Evolutionary conservation across 2,888 invertebrate species (phyloP), one percentile per base, ranked within the genome.

Genomic region (Agonum fuliginosum): DNA sequence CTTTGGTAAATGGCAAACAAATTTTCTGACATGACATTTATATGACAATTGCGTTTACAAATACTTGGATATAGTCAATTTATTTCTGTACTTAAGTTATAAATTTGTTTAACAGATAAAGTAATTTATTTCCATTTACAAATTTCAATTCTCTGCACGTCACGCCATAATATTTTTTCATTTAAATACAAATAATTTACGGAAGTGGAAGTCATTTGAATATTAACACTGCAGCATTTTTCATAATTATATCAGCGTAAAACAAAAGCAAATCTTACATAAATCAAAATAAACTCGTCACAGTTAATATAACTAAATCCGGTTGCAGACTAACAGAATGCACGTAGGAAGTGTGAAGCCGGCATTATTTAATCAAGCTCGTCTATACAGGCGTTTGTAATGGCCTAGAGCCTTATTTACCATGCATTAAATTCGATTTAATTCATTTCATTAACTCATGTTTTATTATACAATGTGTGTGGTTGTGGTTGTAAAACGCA

Each of bases 271-370:
- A 37, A 24, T 22, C 24, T 54, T 54, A 30, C 30, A 62, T 62
- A 62, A 62, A 62, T 62, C 58, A 62, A 62, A 62, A 62, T 62
- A 34, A 62, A 17, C 24, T 54, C 58, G 12, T 54, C 54, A 22
- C 12, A 54, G n/a, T 54, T 62, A 62, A 62, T 62, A 62, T 17
- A 30, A 62, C 17, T 62, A 30, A 62, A 62, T 62, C 58, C 30
- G 58, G 58, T 17, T 17, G 30, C n/a, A 51, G 22, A 51, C 51
- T 46, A 46, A 17, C 27, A 54, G 30, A 62, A 62, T 30, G 14
- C 27, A 30, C 14, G 58, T 62, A 34, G 58, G 58, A 62, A 62
- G 58, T 30, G 30, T 27, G 17, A 30, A 62, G 10, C 51, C n/a
- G 30, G 34, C 30, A 62, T 62, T 62, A 62, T 62, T 30, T 30